These are phyloP conservation scores for Anaspis maculata DNA, from an alignment of 2,888 invertebrate species.

Conservation along the genomic window DNA sequence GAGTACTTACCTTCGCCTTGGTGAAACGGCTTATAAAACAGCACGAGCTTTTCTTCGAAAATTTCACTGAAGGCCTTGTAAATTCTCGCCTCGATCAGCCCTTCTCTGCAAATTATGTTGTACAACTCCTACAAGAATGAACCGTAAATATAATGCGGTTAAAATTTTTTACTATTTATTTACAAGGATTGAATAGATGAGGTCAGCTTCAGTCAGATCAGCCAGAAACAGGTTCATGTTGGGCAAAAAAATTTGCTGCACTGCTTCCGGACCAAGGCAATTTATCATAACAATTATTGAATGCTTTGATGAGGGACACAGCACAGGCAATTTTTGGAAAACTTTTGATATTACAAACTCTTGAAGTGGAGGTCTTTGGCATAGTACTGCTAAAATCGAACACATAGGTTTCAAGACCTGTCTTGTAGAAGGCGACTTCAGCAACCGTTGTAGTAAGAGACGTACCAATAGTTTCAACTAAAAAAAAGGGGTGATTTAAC, in stretches of 20 bases:
- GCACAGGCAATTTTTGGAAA: conserved; percentile 26
- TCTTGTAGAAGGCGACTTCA: conserved; percentile 25
- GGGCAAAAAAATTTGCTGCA: conserved; percentile 29
- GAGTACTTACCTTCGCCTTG: no score
- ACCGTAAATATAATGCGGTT: background rate
- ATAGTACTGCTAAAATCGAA: conserved; percentile 30
- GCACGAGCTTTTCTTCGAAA: no score
- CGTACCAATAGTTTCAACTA: conserved; percentile 33
- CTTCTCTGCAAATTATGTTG: conserved; percentile 25
- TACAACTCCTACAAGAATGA: conserved; percentile 27
- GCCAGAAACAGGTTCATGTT: conserved; percentile 27
- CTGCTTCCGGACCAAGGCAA: conserved; percentile 31
- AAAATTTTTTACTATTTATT: no score
- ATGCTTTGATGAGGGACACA: conserved; percentile 23
- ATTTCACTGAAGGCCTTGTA: no score
- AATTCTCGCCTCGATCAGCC: no score
- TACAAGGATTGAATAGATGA: conserved; percentile 28
- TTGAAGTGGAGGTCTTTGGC: conserved; percentile 27
- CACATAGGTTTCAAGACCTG: conserved; percentile 34
- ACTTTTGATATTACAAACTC: conserved; percentile 32
- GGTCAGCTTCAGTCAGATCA: conserved; percentile 15
- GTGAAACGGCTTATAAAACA: no score
- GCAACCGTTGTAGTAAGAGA: conserved; percentile 32
- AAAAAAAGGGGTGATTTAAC: conserved; percentile 10
- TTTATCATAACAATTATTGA: conserved; percentile 30